Evolutionary conservation across 2,113 vertebrate genomes (phyloP).

Genomic region (Planiliza haematocheilus): DNA sequence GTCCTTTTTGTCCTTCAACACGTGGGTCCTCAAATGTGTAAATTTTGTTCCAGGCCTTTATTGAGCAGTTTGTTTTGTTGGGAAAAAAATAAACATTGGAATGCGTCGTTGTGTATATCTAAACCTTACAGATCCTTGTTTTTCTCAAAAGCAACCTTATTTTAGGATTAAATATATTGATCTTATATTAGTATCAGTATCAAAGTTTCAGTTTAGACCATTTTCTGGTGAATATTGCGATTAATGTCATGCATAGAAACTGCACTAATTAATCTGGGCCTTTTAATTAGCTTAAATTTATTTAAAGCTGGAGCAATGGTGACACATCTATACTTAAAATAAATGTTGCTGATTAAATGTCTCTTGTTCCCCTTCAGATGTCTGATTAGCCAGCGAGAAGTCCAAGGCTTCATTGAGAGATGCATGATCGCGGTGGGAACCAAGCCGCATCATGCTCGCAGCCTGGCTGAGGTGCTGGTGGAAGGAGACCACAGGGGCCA

Average conservation of each 20-base stretch:
- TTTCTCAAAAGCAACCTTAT: background rate
- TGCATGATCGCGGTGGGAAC: slow-evolving; percentile 81
- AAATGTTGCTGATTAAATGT: background rate
- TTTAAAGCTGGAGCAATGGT: no score
- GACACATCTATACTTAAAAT: no score
- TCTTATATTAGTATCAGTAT: background rate
- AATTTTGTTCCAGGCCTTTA: no score
- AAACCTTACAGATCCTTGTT: no score
- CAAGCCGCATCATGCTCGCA: slow-evolving; percentile 75
- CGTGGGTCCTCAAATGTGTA: no score
- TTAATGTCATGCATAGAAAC: no score
- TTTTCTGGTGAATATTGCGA: no score
- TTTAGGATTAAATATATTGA: background rate
- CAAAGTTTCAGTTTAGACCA: no score
- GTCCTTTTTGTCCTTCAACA: background rate
- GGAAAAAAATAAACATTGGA: no score
- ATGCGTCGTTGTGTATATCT: no score
- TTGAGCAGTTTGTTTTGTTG: background rate
- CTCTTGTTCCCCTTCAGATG: slow-evolving; percentile 68
- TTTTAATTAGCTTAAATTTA: no score
- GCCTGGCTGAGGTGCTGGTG: slow-evolving; percentile 83
- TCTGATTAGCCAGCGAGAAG: slow-evolving; percentile 75
- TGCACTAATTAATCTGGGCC: no score
- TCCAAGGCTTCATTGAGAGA: slow-evolving; percentile 80
- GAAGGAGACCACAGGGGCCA: slow-evolving; percentile 84